Evolutionary conservation across 2,113 vertebrate genomes (phyloP).

Genomic region (Strix aluco): DNA sequence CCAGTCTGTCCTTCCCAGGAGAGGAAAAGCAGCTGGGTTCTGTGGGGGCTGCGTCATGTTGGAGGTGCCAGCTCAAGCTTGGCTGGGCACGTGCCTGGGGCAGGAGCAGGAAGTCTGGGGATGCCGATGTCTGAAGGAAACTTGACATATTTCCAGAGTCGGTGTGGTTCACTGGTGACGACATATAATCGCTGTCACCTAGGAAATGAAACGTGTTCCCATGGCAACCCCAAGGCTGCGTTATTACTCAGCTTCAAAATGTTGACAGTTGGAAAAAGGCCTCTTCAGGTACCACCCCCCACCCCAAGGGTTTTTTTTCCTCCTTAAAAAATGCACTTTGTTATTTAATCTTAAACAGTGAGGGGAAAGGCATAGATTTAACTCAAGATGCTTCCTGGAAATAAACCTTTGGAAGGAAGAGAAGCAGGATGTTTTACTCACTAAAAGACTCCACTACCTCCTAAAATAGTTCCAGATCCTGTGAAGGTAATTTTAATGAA

Average conservation of each 20-base stretch:
- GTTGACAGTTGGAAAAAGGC: slow-evolving; percentile 64
- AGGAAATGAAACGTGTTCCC: slow-evolving; percentile 76
- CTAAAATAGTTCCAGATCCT: neutral
- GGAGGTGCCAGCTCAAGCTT: accelerated
- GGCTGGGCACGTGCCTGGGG: accelerated
- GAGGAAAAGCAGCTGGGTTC: accelerated
- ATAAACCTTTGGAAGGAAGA: neutral
- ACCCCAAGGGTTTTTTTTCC: neutral
- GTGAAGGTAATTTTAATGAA: slow-evolving; percentile 46
- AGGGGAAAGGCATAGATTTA: slow-evolving; percentile 28
- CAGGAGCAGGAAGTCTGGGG: neutral
- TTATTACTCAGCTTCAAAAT: slow-evolving; percentile 69
- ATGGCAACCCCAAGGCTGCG: slow-evolving; percentile 75
- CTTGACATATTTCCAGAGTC: slow-evolving; percentile 50
- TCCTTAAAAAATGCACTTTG: neutral
- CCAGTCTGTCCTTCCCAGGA: neutral
- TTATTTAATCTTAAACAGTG: slow-evolving; percentile 23
- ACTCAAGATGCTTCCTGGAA: neutral
- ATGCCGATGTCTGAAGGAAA: neutral
- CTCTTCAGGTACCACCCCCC: neutral
- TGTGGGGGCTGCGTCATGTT: accelerated
- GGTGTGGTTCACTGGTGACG: slow-evolving; percentile 69
- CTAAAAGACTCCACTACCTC: neutral
- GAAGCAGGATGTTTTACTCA: neutral
- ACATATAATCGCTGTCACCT: slow-evolving; percentile 75